Percentiles rank a stretch among this genome's conserved stretches.
These are phyloP conservation scores for Salvelinus sp. DNA, from an alignment of 2,113 vertebrate species.

Conservation along the genomic window DNA sequence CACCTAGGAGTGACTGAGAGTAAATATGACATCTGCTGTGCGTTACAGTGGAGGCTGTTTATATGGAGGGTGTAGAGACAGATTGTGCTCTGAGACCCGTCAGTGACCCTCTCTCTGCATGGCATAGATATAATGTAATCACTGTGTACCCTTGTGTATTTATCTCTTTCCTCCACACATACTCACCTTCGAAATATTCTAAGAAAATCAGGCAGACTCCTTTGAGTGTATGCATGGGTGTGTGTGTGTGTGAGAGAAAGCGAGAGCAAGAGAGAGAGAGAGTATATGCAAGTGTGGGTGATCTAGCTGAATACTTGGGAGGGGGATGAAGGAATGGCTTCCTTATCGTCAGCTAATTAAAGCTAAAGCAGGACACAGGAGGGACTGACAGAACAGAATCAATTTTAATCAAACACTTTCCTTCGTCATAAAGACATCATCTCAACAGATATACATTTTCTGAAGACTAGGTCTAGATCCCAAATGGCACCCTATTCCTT, in stretches of 20 bases:
- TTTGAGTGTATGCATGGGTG: slow-evolving; percentile 7
- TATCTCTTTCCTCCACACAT: neutral
- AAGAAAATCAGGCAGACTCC: slow-evolving; percentile 28
- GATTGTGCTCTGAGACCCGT: slow-evolving; percentile 27
- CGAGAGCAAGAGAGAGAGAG: too few relatives aligned
- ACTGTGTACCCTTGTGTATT: slow-evolving; percentile 16
- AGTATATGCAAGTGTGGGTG: slow-evolving; percentile 15
- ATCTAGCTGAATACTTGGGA: slow-evolving; percentile 44
- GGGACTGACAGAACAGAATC: slow-evolving; percentile 42
- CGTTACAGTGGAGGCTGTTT: slow-evolving; percentile 40
- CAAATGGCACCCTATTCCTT: too few relatives aligned
- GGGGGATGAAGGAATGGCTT: slow-evolving; percentile 21
- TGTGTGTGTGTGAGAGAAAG: too few relatives aligned
- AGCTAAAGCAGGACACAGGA: slow-evolving; percentile 38
- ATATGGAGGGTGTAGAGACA: slow-evolving; percentile 13
- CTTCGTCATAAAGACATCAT: slow-evolving; percentile 52
- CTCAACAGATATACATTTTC: slow-evolving; percentile 55
- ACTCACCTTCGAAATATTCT: slow-evolving; percentile 22
- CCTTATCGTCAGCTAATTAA: slow-evolving; percentile 66
- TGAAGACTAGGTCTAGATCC: slow-evolving; percentile 17
- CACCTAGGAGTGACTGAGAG: neutral
- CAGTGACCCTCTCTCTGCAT: slow-evolving; percentile 20
- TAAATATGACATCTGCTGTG: slow-evolving; percentile 42
- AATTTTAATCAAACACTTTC: slow-evolving; percentile 59
- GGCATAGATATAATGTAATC: slow-evolving; percentile 42